A percentile compares a stretch with the other conserved stretches of the same genome.
These are phyloP conservation scores for Lutraria lutraria DNA, from an alignment of 2,888 invertebrate genomes.

Conservation along the genomic window DNA sequence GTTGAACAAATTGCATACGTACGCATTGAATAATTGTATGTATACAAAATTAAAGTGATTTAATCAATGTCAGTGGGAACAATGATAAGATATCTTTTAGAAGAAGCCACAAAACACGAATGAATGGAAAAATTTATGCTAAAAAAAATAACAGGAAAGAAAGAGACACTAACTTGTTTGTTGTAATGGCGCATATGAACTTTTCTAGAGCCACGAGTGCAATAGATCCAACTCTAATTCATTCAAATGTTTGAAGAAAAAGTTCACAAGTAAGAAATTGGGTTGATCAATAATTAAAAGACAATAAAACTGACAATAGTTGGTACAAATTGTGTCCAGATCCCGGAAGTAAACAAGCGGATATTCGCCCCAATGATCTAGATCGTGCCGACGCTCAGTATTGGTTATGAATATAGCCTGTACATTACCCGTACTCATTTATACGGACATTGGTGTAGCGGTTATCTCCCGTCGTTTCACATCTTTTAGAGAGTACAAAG, in stretches of 20 bases:
- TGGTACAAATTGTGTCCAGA: neutral
- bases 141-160: neutral
- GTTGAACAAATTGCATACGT: too few species aligned
- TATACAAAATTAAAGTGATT: too few species aligned
- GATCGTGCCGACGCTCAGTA: slow-evolving; percentile 16
- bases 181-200: neutral
- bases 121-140: neutral
- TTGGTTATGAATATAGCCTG: neutral
- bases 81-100: neutral
- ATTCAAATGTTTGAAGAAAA: neutral
- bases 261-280: neutral
- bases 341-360: slow-evolving; percentile 69
- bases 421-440: neutral
- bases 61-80: neutral
- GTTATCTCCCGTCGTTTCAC: neutral
- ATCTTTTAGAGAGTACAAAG: too few species aligned
- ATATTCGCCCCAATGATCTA: slow-evolving; percentile 25
- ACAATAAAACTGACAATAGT: neutral
- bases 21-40: too few species aligned
- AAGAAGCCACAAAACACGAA: neutral
- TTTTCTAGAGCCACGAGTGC: neutral
- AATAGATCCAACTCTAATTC: neutral
- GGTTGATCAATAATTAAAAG: neutral
- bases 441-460: neutral
- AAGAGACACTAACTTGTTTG: neutral